Percentiles rank a stretch among this genome's conserved stretches.
Conservation (phyloP, 2,888 invertebrate species). For the Trichogramma evanescens region DNA sequence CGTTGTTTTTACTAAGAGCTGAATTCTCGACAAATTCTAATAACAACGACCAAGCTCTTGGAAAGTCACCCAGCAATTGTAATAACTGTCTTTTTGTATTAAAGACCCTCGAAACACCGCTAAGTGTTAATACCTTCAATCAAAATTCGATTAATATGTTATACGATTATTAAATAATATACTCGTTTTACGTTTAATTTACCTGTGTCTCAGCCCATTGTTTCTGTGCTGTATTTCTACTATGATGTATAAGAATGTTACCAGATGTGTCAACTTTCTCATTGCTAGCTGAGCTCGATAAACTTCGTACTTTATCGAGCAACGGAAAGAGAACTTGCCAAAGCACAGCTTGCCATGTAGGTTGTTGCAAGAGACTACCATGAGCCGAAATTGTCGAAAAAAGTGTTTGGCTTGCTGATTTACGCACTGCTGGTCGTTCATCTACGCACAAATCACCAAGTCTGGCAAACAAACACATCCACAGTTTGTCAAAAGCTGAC, state of each 20-base stretch:
- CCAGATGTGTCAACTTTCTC: slow-evolving; percentile 85
- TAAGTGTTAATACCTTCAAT: slow-evolving; percentile 69
- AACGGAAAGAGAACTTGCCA: slow-evolving; percentile 95
- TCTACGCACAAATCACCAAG: slow-evolving; percentile 90
- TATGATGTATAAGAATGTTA: slow-evolving; percentile 95
- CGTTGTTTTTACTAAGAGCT: slow-evolving; percentile 85
- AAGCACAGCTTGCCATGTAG: slow-evolving; percentile 89
- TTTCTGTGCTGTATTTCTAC: slow-evolving; percentile 96
- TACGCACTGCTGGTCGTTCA: slow-evolving; percentile 88
- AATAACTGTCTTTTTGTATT: slow-evolving; percentile 83
- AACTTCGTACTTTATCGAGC: slow-evolving; percentile 79
- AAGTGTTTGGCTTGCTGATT: slow-evolving; percentile 94
- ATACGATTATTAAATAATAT: background rate
- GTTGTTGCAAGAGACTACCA: slow-evolving; percentile 76
- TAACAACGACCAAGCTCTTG: slow-evolving; percentile 86
- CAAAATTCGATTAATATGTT: slow-evolving; percentile 5
- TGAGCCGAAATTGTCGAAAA: slow-evolving; percentile 97
- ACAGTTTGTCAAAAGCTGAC: slow-evolving; percentile 85
- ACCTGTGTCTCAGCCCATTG: slow-evolving; percentile 98
- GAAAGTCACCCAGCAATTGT: slow-evolving; percentile 81
- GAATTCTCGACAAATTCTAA: slow-evolving; percentile 91
- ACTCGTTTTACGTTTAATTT: slow-evolving; percentile 7
- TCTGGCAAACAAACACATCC: slow-evolving; percentile 91
- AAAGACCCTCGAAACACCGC: slow-evolving; percentile 88
- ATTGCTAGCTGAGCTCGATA: slow-evolving; percentile 64